phyloP scores from a whole-genome alignment of 2,888 invertebrate species.

The Conomelus anceps region DNA sequence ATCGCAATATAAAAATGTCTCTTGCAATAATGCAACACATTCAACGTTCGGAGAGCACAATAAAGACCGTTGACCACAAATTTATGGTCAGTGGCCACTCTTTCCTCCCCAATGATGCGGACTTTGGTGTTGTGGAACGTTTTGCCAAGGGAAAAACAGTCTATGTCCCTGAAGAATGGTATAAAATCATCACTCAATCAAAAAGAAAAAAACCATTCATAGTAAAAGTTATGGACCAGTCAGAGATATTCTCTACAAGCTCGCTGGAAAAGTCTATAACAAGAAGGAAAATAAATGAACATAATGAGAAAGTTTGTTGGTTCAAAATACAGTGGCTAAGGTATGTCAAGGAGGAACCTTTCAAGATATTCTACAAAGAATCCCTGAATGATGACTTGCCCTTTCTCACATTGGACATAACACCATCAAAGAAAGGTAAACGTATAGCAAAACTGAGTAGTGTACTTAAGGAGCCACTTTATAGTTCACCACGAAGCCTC shows the following conservation, averaged over 20 bases:
- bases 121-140: constrained; percentile 1
- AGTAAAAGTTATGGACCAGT: background rate
- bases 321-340: constrained; percentile 14
- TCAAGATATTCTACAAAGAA: constrained; percentile 7
- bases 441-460: background rate
- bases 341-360: constrained; percentile 15
- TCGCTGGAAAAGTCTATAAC: background rate
- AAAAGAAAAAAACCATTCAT: background rate
- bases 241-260: background rate
- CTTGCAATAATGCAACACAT: constrained; percentile 28
- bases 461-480: background rate
- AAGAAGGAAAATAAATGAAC: constrained; percentile 8
- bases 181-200: background rate
- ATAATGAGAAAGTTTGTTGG: constrained; percentile 12
- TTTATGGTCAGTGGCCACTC: too few species aligned
- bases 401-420: background rate
- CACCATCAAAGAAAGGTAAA: background rate
- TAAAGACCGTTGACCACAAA: background rate
- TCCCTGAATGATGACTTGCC: background rate
- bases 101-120: background rate
- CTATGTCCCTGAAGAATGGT: background rate
- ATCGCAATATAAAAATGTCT: constrained; percentile 37
- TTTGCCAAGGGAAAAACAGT: background rate
- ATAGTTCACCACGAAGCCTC: background rate
- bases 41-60: background rate